Conservation (phyloP, 2,113 vertebrate species). For the Salvator merianae region DNA sequence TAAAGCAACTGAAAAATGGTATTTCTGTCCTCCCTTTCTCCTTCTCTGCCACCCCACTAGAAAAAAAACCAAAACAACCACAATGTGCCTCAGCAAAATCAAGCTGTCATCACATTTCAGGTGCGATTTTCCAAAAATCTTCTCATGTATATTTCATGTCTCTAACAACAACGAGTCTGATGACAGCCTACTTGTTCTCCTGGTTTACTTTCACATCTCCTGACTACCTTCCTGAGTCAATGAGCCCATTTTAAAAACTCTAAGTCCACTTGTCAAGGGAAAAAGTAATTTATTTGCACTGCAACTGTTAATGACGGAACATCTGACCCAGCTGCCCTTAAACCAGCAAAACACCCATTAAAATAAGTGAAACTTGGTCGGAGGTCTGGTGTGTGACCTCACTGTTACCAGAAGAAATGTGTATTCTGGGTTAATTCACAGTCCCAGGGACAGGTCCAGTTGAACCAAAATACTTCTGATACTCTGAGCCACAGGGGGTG, state of each 20-base stretch:
- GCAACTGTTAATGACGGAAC: conserved; percentile 24
- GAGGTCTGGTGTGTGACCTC: conserved; percentile 19
- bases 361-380: background rate
- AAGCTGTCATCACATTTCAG: conserved; percentile 5
- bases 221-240: conserved; percentile 17
- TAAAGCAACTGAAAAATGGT: background rate
- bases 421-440: background rate
- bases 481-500: background rate
- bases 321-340: conserved; percentile 5
- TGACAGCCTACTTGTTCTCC: conserved; percentile 7
- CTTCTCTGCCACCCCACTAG: background rate
- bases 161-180: conserved; percentile 9
- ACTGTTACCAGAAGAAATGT: background rate
- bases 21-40: background rate
- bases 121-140: conserved; percentile 10
- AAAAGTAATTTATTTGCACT: conserved; percentile 25
- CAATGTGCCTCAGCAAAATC: background rate
- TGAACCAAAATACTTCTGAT: background rate
- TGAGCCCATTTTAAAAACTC: background rate
- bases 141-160: background rate
- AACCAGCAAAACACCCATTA: background rate
- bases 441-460: background rate
- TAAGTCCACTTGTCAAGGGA: conserved; percentile 6
- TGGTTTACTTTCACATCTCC: conserved; percentile 21
- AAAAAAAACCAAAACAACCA: background rate